Conservation (phyloP, 2,797 vertebrate genomes). For the Echiichthys vipera region DNA sequence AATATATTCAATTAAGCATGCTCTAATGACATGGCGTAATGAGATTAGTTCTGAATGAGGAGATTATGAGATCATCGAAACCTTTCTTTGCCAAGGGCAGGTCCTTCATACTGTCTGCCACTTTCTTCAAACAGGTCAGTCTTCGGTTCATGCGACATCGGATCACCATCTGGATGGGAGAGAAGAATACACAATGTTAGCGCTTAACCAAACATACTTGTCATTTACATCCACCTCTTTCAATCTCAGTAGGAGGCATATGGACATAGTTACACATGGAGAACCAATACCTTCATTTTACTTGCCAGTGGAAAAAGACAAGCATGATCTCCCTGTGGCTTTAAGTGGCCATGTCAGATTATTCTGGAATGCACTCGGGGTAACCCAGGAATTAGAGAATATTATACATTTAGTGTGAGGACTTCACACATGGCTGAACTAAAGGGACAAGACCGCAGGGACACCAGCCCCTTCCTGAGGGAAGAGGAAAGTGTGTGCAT, state of each 20-base stretch:
- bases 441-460: conserved; percentile 21
- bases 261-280: background rate
- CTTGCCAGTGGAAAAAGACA: background rate
- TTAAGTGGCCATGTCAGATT: background rate
- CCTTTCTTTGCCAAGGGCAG: conserved; percentile 45
- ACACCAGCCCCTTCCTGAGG: background rate
- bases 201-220: background rate
- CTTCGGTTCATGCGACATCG: conserved; percentile 75
- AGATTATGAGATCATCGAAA: conserved; percentile 42
- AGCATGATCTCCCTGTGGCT: background rate
- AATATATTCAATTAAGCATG: conserved; percentile 41
- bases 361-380: background rate
- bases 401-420: conserved; percentile 31
- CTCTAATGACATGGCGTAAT: conserved; percentile 16
- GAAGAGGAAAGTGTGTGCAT: background rate
- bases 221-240: background rate
- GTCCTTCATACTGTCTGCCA: conserved; percentile 39
- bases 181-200: background rate
- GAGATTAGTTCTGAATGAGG: conserved; percentile 43
- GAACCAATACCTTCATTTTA: background rate
- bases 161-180: conserved; percentile 75
- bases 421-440: conserved; percentile 39
- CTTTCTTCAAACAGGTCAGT: conserved; percentile 65
- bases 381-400: conserved; percentile 29
- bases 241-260: background rate